phyloP scores from a whole-genome alignment of 2,113 vertebrate species.

The Oryctolagus cuniculus region DNA sequence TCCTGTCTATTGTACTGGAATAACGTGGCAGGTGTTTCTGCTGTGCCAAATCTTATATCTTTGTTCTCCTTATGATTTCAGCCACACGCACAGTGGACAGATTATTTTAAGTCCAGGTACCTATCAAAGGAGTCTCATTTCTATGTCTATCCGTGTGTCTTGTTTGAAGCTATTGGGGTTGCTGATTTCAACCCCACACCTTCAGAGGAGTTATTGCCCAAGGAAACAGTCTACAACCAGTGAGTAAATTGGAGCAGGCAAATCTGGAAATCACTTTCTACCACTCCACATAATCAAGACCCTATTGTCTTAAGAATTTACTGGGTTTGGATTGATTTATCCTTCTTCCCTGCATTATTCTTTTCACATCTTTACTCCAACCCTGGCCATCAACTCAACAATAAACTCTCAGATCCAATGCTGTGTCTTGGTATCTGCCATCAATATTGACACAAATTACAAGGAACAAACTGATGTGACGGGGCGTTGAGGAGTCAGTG shows the following conservation, averaged over 20 bases:
- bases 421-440: neutral
- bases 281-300: neutral
- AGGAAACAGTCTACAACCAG: neutral
- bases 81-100: neutral
- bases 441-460: neutral
- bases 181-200: neutral
- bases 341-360: neutral
- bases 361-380: neutral
- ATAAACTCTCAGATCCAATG: neutral
- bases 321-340: rapidly evolving
- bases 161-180: neutral
- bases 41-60: neutral
- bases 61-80: neutral
- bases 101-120: neutral
- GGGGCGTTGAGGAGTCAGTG: neutral
- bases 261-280: neutral
- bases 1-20: neutral
- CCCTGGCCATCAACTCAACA: neutral
- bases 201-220: neutral
- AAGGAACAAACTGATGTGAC: neutral
- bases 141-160: neutral
- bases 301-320: neutral
- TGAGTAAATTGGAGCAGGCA: neutral
- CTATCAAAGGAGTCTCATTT: neutral
- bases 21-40: neutral